Percentiles rank a stretch among this genome's conserved stretches.
Evolutionary conservation across 2,113 vertebrate species (phyloP).

Genomic region (Neolamprologus sp.): DNA sequence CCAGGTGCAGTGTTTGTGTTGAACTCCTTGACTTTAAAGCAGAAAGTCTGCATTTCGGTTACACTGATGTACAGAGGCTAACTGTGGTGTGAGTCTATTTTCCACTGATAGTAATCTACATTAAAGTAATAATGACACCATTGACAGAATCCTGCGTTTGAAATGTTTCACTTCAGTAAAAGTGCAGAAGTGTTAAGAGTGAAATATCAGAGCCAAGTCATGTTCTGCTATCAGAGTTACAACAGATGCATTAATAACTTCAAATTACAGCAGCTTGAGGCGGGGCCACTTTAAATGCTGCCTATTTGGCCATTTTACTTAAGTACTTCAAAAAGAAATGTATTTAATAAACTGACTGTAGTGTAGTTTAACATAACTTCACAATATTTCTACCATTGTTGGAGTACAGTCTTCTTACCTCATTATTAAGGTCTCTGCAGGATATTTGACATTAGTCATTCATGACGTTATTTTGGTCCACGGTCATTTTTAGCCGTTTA

Average conservation of each 20-base stretch:
- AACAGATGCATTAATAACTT: neutral
- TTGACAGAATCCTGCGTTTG: fast-evolving
- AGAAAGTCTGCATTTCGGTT: neutral
- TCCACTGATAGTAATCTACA: fast-evolving
- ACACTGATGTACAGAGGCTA: neutral
- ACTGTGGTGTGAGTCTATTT: neutral
- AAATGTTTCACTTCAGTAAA: neutral
- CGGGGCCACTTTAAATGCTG: fast-evolving
- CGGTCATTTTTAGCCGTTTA: neutral
- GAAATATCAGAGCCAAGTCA: fast-evolving
- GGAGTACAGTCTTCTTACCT: neutral
- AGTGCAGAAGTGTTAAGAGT: neutral
- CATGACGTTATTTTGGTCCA: neutral
- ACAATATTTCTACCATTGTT: neutral
- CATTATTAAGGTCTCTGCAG: neutral
- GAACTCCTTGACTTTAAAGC: neutral
- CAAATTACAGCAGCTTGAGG: neutral
- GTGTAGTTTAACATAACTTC: neutral
- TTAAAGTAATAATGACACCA: neutral
- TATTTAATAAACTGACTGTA: neutral
- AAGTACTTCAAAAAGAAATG: fast-evolving
- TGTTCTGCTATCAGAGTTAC: neutral
- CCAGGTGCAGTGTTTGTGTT: neutral
- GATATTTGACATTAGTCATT: neutral
- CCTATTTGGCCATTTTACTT: neutral